Evolutionary conservation across 1,140 invertebrate genomes (phyloP).

Genomic region (Cardiocondyla obscurior): DNA sequence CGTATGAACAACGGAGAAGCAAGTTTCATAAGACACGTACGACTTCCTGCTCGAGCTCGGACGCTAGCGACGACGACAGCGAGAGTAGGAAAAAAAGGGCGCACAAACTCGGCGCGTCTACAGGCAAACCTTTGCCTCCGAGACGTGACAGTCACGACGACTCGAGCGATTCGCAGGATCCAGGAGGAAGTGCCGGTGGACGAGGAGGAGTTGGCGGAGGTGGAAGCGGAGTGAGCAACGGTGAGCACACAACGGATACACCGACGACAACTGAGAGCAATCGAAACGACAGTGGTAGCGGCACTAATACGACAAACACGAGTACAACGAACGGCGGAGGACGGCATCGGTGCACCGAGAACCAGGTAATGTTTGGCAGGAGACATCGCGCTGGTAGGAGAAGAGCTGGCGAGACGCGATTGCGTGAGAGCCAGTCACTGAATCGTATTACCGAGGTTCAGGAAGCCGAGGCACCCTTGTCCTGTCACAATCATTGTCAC

Average conservation of each 20-base stretch:
- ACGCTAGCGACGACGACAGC: conserved; percentile 95
- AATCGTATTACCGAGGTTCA: conserved; percentile 92
- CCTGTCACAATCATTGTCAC: conserved; percentile 75
- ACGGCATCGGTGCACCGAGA: conserved; percentile 78
- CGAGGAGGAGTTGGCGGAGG: conserved; percentile 72
- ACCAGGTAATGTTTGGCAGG: conserved; percentile 78
- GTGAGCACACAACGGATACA: conserved; percentile 73
- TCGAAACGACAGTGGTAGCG: conserved; percentile 73
- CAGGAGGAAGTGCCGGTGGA: conserved; percentile 83
- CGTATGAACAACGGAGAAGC: conserved; percentile 87
- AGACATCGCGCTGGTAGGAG: conserved; percentile 85
- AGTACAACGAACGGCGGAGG: conserved; percentile 72
- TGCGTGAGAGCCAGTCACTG: conserved; percentile 91
- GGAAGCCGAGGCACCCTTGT: conserved; percentile 84
- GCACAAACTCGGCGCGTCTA: conserved; percentile 86
- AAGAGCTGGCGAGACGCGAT: conserved; percentile 86
- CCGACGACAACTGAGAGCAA: conserved; percentile 65
- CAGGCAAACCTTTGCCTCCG: conserved; percentile 85
- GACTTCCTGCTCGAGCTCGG: conserved; percentile 94
- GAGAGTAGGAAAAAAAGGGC: conserved; percentile 91
- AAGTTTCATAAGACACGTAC: conserved; percentile 91
- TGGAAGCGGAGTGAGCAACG: conserved; percentile 76
- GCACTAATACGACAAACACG: conserved; percentile 70
- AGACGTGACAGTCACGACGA: conserved; percentile 91
- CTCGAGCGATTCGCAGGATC: conserved; percentile 90